These are phyloP conservation scores for Ceratoteleas bidentatus DNA, from an alignment of 1,140 invertebrate species.

Conservation along the genomic window DNA sequence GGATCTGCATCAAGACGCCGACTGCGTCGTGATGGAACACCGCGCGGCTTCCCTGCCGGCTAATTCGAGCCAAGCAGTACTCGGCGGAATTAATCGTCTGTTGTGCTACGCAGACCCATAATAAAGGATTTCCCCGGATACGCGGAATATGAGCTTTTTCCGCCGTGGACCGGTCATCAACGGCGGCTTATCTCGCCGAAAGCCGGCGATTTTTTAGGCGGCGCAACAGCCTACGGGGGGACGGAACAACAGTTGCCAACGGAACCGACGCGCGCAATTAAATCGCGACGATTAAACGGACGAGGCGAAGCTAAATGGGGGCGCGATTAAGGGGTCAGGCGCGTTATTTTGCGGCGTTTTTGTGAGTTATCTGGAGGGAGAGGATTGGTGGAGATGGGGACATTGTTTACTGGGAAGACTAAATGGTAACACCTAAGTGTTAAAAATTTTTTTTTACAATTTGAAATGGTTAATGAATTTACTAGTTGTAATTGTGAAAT, in stretches of 20 bases:
- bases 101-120: slow-evolving; percentile 40
- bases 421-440: too few relatives aligned
- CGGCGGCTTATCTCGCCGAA: slow-evolving; percentile 45
- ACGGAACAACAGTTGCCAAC: too few relatives aligned
- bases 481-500: too few relatives aligned
- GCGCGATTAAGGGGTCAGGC: too few relatives aligned
- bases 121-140: slow-evolving; percentile 51
- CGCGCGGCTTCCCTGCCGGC: slow-evolving; percentile 35
- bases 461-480: too few relatives aligned
- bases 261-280: slow-evolving; percentile 39
- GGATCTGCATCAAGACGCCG: slow-evolving; percentile 46
- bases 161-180: slow-evolving; percentile 56
- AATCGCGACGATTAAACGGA: slow-evolving; percentile 9
- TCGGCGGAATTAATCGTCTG: slow-evolving; percentile 55
- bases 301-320: neutral
- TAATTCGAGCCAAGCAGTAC: slow-evolving; percentile 54
- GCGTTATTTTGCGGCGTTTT: too few relatives aligned
- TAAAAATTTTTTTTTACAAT: too few relatives aligned
- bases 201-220: slow-evolving; percentile 39
- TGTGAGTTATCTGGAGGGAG: too few relatives aligned
- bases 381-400: too few relatives aligned
- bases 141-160: slow-evolving; percentile 35
- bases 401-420: too few relatives aligned
- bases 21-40: slow-evolving; percentile 45
- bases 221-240: slow-evolving; percentile 13